Conservation (phyloP, 1,140 invertebrate species). For the Nebria ingens region DNA sequence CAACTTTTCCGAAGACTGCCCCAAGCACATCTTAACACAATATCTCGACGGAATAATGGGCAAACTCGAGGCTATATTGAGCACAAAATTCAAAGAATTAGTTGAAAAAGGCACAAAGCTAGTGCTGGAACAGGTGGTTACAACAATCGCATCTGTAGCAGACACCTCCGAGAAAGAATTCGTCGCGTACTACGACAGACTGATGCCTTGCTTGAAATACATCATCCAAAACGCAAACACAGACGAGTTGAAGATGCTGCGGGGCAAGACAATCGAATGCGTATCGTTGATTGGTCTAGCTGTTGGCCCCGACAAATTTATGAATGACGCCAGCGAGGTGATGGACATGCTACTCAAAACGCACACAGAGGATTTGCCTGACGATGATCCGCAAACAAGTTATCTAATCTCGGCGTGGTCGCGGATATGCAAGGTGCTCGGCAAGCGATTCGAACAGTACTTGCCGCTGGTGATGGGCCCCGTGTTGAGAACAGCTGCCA, state of each 20-base stretch:
- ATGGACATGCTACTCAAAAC: constrained; percentile 93
- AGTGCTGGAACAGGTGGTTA: constrained; percentile 94
- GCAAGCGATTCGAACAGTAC: constrained; percentile 92
- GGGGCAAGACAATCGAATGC: constrained; percentile 71
- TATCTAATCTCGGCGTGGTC: constrained; percentile 99
- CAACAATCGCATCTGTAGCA: constrained; percentile 97
- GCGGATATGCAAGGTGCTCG: constrained; percentile 89
- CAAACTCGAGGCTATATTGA: constrained; percentile 85
- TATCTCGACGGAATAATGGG: constrained; percentile 87
- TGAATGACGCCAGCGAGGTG: constrained; percentile 86
- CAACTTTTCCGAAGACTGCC: constrained; percentile 98
- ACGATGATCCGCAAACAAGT: constrained; percentile 95
- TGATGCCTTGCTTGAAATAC: constrained; percentile 96
- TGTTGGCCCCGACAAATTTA: constrained; percentile 93
- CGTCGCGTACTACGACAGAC: constrained; percentile 64
- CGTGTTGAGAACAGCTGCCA: constrained; percentile 87
- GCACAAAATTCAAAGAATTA: constrained; percentile 87
- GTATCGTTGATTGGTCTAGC: constrained; percentile 95
- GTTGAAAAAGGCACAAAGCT: constrained; percentile 90
- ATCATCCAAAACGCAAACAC: constrained; percentile 91
- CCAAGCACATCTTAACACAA: constrained; percentile 81
- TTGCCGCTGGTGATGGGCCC: constrained; percentile 95
- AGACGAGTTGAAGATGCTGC: constrained; percentile 75
- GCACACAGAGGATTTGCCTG: constrained; percentile 70
- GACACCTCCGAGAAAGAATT: constrained; percentile 97